Conservation (phyloP, 1,140 invertebrate species). For the Palaemon carinicauda region DNA sequence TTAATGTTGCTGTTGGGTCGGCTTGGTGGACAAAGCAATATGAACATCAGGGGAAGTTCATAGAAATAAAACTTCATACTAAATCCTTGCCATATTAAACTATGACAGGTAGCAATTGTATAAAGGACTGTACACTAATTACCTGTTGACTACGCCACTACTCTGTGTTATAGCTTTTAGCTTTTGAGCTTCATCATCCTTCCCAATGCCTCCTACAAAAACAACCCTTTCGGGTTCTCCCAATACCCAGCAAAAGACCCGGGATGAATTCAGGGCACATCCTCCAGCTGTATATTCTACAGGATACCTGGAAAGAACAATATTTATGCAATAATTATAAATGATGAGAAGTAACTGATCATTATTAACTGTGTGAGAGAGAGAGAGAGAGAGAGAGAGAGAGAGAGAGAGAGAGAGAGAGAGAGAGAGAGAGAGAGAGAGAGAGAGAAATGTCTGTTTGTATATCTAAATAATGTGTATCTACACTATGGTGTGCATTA, state of each 20-base stretch:
- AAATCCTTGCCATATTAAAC: neutral
- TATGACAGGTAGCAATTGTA: too few relatives aligned
- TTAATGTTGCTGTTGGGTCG: too few relatives aligned
- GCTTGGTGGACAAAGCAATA: too few relatives aligned
- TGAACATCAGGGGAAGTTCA: too few relatives aligned
- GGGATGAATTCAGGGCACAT: conserved; percentile 68
- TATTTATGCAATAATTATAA: neutral
- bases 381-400: too few relatives aligned
- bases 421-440: too few relatives aligned
- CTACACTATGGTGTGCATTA: too few relatives aligned
- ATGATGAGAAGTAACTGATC: neutral
- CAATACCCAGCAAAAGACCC: conserved; percentile 69
- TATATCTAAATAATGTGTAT: too few relatives aligned
- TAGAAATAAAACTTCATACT: neutral
- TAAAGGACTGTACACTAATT: neutral
- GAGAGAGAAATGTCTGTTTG: too few relatives aligned
- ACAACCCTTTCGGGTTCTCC: conserved; percentile 62
- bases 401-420: too few relatives aligned
- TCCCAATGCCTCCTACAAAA: conserved; percentile 68
- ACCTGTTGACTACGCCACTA: conserved; percentile 66
- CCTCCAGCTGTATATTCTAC: conserved; percentile 65
- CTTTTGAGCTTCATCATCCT: conserved; percentile 65
- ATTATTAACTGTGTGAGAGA: neutral
- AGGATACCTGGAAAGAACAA: conserved; percentile 54
- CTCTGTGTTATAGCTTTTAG: conserved; percentile 64